Percentiles rank a stretch among this genome's conserved stretches.
Conservation (phyloP, 1,140 invertebrate genomes). For the Bombus breviceps region DNA sequence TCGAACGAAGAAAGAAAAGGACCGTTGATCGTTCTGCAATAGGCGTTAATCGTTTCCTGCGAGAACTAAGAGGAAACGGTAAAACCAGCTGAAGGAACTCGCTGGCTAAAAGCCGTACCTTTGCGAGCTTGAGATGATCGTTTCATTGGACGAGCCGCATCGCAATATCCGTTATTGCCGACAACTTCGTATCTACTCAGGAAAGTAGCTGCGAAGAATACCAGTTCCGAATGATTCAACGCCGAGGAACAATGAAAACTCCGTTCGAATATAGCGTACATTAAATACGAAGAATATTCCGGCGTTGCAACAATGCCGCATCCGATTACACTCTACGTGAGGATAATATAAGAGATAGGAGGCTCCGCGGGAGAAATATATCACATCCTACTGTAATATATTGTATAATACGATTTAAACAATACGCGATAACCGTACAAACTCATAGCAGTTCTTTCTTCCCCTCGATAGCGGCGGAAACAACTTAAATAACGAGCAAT, state of each 20-base stretch:
- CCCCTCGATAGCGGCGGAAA: not conserved
- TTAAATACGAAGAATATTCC: conserved; percentile 47
- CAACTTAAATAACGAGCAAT: not conserved
- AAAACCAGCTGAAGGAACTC: conserved; percentile 5
- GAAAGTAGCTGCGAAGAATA: conserved; percentile 40
- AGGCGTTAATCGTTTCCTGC: conserved; percentile 11
- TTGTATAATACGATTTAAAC: not conserved
- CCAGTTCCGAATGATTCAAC: conserved; percentile 39
- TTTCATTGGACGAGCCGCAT: conserved; percentile 10
- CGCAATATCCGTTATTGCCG: conserved; percentile 35
- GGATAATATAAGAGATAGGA: not conserved
- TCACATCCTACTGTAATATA: conserved; percentile 6
- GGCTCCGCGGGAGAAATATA: conserved; percentile 19
- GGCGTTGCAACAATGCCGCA: conserved; percentile 18
- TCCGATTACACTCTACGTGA: conserved; percentile 26
- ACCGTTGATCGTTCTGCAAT: not conserved
- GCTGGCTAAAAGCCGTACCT: not conserved
- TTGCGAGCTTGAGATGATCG: conserved; percentile 7
- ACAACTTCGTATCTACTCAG: conserved; percentile 22
- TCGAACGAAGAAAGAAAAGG: not conserved
- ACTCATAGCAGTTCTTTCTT: not conserved
- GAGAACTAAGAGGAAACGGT: not conserved
- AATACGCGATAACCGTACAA: not conserved
- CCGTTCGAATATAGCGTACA: conserved; percentile 27
- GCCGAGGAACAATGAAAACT: conserved; percentile 48